These are phyloP conservation scores for Eulithis testata DNA, from an alignment of 2,888 invertebrate genomes.

Conservation along the genomic window DNA sequence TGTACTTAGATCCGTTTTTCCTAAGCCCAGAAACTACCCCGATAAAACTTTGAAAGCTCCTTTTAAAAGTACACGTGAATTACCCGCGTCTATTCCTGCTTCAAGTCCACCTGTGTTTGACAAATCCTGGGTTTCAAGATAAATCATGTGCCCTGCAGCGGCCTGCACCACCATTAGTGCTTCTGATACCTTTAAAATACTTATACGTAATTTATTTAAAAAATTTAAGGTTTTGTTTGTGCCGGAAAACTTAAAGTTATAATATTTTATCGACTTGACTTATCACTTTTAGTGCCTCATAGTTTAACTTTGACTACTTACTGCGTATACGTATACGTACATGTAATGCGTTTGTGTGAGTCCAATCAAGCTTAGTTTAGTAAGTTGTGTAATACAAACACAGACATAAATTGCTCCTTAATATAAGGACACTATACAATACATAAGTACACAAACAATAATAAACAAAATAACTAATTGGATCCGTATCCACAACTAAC, in stretches of 20 bases:
- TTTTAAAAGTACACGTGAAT: constrained; percentile 30
- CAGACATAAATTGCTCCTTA: too few species aligned
- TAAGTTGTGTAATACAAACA: too few species aligned
- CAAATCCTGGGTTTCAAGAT: constrained; percentile 43
- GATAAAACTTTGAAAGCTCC: constrained; percentile 24
- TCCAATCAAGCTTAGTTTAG: too few species aligned
- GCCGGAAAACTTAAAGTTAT: background rate
- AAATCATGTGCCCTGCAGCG: constrained; percentile 34
- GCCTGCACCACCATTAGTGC: constrained; percentile 33
- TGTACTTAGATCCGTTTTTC: background rate
- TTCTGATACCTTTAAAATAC: constrained; percentile 34
- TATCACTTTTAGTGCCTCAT: too few species aligned
- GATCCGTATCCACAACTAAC: constrained; percentile 3
- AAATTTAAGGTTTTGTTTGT: constrained; percentile 3
- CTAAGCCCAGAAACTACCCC: constrained; percentile 10
- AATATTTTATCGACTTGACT: background rate
- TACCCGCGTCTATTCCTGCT: constrained; percentile 36
- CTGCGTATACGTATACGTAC: too few species aligned
- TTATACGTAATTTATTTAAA: constrained; percentile 21
- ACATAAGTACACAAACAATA: background rate
- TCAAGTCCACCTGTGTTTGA: constrained; percentile 45
- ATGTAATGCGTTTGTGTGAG: too few species aligned
- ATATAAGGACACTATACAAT: too few species aligned
- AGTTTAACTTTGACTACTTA: too few species aligned
- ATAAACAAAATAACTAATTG: constrained; percentile 13